Evolutionary conservation across 2,797 vertebrate genomes (phyloP).

Genomic region (Diplodus puntazzo): DNA sequence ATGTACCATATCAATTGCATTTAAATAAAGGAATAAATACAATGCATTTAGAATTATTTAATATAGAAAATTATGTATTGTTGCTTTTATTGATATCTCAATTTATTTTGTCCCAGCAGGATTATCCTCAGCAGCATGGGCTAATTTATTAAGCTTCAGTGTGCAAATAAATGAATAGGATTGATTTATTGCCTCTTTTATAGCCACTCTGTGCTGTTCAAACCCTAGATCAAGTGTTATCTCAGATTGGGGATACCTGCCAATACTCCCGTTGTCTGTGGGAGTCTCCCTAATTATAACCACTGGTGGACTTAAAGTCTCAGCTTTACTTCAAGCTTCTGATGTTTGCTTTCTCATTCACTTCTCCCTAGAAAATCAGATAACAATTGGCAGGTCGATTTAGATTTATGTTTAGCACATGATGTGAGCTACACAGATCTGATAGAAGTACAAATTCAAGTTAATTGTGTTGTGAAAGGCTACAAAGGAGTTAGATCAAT

Average conservation of each 20-base stretch:
- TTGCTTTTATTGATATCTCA: conserved; percentile 5
- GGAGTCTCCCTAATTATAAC: no score
- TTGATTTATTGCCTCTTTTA: conserved; percentile 17
- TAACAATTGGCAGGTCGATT: neutral
- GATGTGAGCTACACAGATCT: neutral
- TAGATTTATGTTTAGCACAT: neutral
- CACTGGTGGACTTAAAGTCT: no score
- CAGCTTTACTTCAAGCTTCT: neutral
- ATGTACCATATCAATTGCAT: neutral
- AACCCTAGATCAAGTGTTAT: neutral
- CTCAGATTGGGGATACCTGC: neutral
- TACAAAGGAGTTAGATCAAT: neutral
- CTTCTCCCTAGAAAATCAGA: neutral
- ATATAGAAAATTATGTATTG: neutral
- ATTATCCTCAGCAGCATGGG: neutral
- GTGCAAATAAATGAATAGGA: conserved; percentile 6
- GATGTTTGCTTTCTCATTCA: neutral
- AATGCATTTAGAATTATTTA: neutral
- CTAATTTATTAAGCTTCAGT: neutral
- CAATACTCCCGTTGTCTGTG: no score
- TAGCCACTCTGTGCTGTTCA: neutral
- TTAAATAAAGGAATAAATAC: neutral
- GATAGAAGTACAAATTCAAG: neutral
- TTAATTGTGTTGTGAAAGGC: neutral
- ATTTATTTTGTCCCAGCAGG: neutral